Conservation (phyloP, 2,797 vertebrate species). For the Prunella strophiata region DNA sequence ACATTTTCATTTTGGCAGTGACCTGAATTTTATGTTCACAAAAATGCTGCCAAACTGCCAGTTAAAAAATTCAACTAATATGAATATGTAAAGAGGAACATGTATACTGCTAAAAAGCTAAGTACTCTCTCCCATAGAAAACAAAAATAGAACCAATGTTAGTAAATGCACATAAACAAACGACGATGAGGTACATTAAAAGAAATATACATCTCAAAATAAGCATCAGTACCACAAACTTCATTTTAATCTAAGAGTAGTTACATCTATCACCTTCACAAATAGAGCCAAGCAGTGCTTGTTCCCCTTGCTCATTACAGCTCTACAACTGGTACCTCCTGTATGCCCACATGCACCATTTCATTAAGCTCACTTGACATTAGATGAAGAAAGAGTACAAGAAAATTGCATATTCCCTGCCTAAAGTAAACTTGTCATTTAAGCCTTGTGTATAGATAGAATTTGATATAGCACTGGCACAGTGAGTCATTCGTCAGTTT, state of each 20-base stretch:
- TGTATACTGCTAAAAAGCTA: background rate
- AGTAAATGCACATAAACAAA: background rate
- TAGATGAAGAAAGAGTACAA: constrained; percentile 62
- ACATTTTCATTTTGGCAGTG: background rate
- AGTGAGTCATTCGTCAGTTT: constrained; percentile 67
- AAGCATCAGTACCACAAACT: background rate
- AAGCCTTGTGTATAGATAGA: constrained; percentile 56
- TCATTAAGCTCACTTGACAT: constrained; percentile 62
- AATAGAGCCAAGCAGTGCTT: background rate
- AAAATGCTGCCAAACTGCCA: background rate
- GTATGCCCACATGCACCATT: constrained; percentile 53
- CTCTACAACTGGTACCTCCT: constrained; percentile 57
- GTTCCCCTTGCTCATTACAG: constrained; percentile 46
- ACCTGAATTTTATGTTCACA: background rate
- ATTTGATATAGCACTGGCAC: constrained; percentile 48
- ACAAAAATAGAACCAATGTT: background rate
- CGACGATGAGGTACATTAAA: background rate
- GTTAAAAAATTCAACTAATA: background rate
- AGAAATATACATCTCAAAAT: background rate
- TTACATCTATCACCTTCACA: constrained; percentile 15
- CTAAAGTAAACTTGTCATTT: constrained; percentile 70
- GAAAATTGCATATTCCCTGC: constrained; percentile 64
- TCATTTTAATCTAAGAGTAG: background rate
- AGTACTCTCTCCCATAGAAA: background rate
- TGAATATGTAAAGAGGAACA: background rate